Base-by-base conservation (phyloP, 2,888 invertebrate species). In the Periphyllus acericola region DNA sequence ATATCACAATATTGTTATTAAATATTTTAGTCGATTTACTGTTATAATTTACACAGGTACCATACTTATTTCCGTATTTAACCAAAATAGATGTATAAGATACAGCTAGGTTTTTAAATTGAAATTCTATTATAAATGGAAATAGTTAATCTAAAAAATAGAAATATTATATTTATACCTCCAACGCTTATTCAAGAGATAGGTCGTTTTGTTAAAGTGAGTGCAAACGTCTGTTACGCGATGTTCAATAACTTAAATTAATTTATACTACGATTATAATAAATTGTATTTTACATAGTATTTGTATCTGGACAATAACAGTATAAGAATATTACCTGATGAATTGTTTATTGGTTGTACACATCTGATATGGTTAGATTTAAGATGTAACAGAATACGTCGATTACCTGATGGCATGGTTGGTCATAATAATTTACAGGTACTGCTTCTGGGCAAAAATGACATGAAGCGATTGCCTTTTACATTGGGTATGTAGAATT, bases 251-350 rank as follows among this genome's bases (percentile, higher is more conserved):
- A 29, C 40, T 29, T 66, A 14, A n/a, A 55, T 55, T 19, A 55
- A 21, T 21, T 55, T 19, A 19, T 55, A 21, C 21, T 9, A 46
- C 46, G 9, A 46, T 46, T 46, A 46, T 46, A 46, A 55, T 1
- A 2, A n/a, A 66, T 9, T 60, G 14, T 36, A 36, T 74, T 36
- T 72, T 29, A 21, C n/a, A 21, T 36, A 87, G 86, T 87, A 79
- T 80, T 80, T 87, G 11, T 87, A 87, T n/a, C 80, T 87, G 86
- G 79, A 80, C 21, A 87, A 87, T 78, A 87, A 87, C 72, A 80
- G 29, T 19, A 87, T 87, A 55, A 36, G 72, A 60, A 68, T 40
- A 74, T 60, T 87, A 25, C 86, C 86, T 0, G 72, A 87, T 11
- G 80, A 87, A 79, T 17, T 87, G 25, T 87, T 87, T 80, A 55